phyloP scores from a whole-genome alignment of 2,113 vertebrate genomes.

The Chelonoidis abingdonii region DNA sequence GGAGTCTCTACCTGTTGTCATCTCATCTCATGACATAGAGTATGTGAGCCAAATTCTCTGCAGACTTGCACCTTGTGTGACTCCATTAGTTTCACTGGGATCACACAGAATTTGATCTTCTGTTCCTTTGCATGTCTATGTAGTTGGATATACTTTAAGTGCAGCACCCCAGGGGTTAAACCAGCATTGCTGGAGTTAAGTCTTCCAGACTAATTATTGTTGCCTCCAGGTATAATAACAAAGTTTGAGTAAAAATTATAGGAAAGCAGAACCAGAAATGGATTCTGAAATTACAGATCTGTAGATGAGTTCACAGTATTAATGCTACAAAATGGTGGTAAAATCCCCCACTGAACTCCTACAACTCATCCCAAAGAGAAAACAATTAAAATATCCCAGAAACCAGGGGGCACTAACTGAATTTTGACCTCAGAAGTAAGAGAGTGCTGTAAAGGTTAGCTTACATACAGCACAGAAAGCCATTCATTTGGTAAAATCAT shows the following conservation, averaged over 20 bases:
- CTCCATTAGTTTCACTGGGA: background rate
- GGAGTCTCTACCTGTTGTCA: background rate
- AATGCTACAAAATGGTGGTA: conserved; percentile 2
- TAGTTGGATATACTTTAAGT: background rate
- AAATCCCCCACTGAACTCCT: background rate
- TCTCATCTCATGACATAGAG: background rate
- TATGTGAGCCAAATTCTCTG: background rate
- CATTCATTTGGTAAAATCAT: background rate
- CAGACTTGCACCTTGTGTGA: background rate
- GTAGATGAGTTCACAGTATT: background rate
- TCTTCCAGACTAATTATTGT: background rate
- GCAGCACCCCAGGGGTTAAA: background rate
- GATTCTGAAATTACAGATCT: conserved; percentile 2
- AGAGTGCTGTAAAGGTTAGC: background rate
- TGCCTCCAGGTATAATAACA: background rate
- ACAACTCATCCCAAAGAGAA: background rate
- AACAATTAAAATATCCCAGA: conserved; percentile 15
- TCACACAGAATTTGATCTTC: background rate
- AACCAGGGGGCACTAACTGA: background rate
- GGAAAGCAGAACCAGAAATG: background rate
- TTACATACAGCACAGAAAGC: background rate
- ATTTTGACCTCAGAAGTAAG: conserved; percentile 20
- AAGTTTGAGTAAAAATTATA: background rate
- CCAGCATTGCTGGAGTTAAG: background rate
- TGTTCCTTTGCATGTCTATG: background rate